A percentile compares a stretch with the other conserved stretches of the same genome.
Conservation (phyloP, 2,113 vertebrate species). For the Lophura nycthemera region DNA sequence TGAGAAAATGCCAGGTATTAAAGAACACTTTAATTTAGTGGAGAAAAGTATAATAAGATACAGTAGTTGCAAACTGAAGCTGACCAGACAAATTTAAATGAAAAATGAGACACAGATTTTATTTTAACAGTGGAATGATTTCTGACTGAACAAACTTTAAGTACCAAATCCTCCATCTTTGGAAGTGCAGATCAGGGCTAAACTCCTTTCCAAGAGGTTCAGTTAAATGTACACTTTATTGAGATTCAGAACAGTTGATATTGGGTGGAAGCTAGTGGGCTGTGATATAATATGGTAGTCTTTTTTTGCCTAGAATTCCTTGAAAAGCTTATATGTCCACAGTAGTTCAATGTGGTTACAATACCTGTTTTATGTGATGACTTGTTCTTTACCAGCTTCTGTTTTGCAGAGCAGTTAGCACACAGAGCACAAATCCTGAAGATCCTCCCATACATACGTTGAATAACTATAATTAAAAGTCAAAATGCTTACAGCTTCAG, state of each 20-base stretch:
- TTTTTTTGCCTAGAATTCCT: neutral
- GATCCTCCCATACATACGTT: neutral
- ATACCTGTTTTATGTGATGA: neutral
- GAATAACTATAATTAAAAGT: neutral
- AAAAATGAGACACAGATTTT: neutral
- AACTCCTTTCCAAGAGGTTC: neutral
- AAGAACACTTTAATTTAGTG: neutral
- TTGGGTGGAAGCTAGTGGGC: neutral
- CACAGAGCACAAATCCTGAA: neutral
- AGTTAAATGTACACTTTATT: neutral
- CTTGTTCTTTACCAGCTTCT: neutral
- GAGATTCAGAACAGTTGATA: neutral
- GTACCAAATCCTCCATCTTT: neutral
- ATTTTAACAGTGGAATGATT: neutral
- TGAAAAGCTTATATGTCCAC: neutral
- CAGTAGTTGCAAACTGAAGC: neutral
- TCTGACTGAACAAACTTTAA: neutral
- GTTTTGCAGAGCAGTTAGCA: neutral
- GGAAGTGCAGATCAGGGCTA: neutral
- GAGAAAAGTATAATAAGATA: neutral
- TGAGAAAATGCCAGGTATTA: constrained; percentile 4
- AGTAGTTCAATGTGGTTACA: neutral
- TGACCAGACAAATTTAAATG: neutral
- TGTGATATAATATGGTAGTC: neutral
- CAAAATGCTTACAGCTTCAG: neutral